Conservation (phyloP, 1,140 invertebrate species). For the Pogonus chalceus region DNA sequence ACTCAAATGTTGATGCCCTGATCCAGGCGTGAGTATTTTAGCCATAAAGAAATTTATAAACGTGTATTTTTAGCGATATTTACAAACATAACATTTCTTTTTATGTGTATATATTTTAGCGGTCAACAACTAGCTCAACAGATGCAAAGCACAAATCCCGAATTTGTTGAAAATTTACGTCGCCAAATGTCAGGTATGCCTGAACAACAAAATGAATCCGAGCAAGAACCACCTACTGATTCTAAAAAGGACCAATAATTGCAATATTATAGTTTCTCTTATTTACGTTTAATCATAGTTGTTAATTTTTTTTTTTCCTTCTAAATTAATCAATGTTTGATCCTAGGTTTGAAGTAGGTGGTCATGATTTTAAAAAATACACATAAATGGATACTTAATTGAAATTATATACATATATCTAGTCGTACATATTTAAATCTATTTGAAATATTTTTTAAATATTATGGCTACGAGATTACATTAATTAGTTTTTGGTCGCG, state of each 20-base stretch:
- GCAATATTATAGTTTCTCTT: too few species aligned
- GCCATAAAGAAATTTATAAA: background rate
- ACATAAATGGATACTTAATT: too few species aligned
- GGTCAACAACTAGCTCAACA: constrained; percentile 57
- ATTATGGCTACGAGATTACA: too few species aligned
- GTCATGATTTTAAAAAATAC: too few species aligned
- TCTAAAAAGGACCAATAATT: background rate
- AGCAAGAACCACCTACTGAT: background rate
- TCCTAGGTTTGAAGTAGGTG: too few species aligned
- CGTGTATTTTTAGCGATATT: background rate
- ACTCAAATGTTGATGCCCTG: constrained; percentile 36
- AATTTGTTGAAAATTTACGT: constrained; percentile 54
- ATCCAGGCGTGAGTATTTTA: constrained; percentile 41
- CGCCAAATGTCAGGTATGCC: constrained; percentile 38
- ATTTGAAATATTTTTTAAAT: too few species aligned
- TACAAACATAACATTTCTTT: constrained; percentile 7
- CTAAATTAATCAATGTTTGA: too few species aligned
- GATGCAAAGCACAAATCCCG: constrained; percentile 56
- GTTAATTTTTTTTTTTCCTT: too few species aligned
- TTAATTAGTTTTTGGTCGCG: too few species aligned
- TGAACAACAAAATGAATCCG: constrained; percentile 17
- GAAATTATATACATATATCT: too few species aligned
- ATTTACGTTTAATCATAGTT: too few species aligned
- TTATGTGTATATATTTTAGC: constrained; percentile 33
- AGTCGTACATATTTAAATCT: too few species aligned